phyloP scores from a whole-genome alignment of 2,888 invertebrate genomes.

The Hetaerina titia region DNA sequence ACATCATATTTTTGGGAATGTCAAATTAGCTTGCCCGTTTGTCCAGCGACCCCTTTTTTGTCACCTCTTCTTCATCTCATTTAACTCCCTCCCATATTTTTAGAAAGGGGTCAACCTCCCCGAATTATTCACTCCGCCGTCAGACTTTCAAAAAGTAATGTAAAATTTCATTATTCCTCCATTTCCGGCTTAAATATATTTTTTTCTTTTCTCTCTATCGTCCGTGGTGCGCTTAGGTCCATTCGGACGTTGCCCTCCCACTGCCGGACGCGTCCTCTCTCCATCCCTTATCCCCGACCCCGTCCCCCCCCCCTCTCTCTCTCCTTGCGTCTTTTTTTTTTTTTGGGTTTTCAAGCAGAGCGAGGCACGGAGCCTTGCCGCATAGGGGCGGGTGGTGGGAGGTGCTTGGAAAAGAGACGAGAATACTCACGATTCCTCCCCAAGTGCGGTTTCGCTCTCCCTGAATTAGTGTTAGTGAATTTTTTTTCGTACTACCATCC shows the following conservation, averaged over 20 bases:
- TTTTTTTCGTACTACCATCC: background rate
- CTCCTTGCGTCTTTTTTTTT: background rate
- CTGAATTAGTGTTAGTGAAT: background rate
- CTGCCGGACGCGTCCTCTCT: background rate
- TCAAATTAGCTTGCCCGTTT: background rate
- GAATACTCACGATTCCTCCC: background rate
- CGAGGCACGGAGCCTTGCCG: background rate
- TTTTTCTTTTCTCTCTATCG: background rate
- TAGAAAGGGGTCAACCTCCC: background rate
- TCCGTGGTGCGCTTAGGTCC: background rate
- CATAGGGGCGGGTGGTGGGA: too few relatives aligned
- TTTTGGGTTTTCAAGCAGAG: background rate
- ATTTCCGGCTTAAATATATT: background rate
- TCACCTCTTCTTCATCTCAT: background rate
- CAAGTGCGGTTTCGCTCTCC: background rate
- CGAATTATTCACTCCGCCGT: background rate
- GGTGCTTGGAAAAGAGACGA: background rate
- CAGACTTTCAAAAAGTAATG: background rate
- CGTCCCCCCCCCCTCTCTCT: background rate
- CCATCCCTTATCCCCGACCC: background rate
- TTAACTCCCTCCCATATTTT: background rate
- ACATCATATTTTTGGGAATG: background rate
- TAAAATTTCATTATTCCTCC: background rate
- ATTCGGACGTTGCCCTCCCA: constrained; percentile 7
- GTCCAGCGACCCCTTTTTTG: background rate